A percentile compares a stretch with the other conserved stretches of the same genome.
Conservation (phyloP, 2,113 vertebrate species). For the Montifringilla adamsi region DNA sequence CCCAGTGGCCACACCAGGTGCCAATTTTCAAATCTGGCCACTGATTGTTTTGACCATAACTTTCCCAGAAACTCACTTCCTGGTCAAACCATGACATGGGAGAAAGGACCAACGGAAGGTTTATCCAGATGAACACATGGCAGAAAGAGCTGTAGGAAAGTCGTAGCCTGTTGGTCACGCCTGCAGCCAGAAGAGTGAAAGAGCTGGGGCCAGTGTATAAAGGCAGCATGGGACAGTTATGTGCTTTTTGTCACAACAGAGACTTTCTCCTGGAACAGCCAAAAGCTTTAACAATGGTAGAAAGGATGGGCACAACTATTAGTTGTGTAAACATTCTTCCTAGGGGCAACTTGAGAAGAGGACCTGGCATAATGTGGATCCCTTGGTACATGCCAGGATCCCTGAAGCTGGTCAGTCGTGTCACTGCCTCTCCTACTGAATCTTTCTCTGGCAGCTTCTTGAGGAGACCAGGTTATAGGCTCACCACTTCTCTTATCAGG, state of each 20-base stretch:
- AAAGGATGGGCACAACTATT: not conserved
- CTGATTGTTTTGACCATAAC: no score
- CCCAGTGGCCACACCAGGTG: no score
- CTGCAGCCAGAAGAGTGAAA: not conserved
- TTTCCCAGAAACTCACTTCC: no score
- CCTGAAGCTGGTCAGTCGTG: not conserved
- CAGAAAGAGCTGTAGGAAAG: not conserved
- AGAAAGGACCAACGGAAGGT: not conserved
- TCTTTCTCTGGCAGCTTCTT: not conserved
- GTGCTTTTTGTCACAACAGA: rapidly evolving
- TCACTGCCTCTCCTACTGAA: not conserved
- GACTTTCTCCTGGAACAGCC: not conserved
- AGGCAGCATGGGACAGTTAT: rapidly evolving
- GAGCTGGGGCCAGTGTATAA: not conserved
- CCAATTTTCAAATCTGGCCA: no score
- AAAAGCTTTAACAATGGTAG: not conserved
- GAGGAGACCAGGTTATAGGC: not conserved
- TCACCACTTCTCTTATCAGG: not conserved
- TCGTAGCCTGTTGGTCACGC: rapidly evolving
- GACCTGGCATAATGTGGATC: rapidly evolving
- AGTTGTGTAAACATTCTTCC: not conserved
- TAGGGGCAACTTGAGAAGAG: not conserved
- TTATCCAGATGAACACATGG: not conserved
- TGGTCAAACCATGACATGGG: no score
- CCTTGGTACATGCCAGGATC: not conserved